These are phyloP conservation scores for Phoeniculus purpureus DNA, from an alignment of 2,797 vertebrate genomes.

Conservation along the genomic window DNA sequence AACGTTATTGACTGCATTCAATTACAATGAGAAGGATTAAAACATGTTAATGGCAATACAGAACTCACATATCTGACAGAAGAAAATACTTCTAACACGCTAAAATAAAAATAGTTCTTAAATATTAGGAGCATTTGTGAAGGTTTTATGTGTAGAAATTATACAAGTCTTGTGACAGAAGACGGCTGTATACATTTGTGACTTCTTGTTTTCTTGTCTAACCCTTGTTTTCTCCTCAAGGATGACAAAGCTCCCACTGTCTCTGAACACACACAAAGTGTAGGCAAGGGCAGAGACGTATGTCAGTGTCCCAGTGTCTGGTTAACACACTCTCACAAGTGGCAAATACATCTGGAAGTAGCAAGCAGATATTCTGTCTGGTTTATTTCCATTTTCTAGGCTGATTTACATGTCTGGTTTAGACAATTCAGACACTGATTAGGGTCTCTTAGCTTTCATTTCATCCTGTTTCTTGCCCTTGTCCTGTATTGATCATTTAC, in stretches of 20 bases:
- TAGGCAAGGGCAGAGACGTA: background rate
- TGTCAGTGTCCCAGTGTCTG: accelerated
- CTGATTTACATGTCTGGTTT: background rate
- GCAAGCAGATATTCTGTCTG: background rate
- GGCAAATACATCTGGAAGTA: background rate
- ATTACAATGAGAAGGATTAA: background rate
- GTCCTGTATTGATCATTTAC: background rate
- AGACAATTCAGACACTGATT: background rate
- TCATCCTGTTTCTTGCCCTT: background rate
- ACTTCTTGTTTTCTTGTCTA: background rate
- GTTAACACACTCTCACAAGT: background rate
- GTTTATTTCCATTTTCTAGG: background rate
- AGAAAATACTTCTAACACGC: too few species aligned
- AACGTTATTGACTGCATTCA: background rate
- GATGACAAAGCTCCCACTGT: accelerated
- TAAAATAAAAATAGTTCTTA: background rate
- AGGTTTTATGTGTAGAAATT: background rate
- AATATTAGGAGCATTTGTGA: background rate
- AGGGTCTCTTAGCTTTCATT: background rate
- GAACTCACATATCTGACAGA: background rate
- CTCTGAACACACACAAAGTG: background rate
- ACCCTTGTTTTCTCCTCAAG: background rate
- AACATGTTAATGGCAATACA: background rate
- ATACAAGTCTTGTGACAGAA: background rate
- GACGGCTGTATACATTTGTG: background rate